phyloP scores from a whole-genome alignment of 2,113 vertebrate species.

The Cyanoderma ruficeps region DNA sequence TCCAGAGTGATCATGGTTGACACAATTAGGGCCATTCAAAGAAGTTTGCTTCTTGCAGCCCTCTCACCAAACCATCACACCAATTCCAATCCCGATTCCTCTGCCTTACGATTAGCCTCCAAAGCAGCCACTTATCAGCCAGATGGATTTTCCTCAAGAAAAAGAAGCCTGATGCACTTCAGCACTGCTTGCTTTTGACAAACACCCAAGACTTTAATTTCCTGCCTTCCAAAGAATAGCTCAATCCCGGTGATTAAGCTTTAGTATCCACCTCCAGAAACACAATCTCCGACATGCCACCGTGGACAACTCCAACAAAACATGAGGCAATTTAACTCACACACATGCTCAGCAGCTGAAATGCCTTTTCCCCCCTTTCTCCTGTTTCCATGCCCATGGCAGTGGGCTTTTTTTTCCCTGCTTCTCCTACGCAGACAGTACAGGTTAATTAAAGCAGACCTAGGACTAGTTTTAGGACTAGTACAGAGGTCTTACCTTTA shows the following conservation, averaged over 20 bases:
- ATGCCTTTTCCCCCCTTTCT: not conserved
- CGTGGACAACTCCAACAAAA: not conserved
- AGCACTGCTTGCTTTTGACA: not conserved
- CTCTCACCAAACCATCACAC: not conserved
- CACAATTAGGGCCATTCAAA: not conserved
- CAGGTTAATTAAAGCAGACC: not conserved
- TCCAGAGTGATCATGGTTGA: fast-evolving
- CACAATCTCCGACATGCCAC: not conserved
- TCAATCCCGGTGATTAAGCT: conserved; percentile 28
- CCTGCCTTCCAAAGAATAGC: conserved; percentile 20
- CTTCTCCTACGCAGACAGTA: not conserved
- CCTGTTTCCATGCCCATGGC: not conserved
- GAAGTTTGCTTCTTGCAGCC: not conserved
- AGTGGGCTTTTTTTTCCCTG: not conserved
- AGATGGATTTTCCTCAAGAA: not conserved
- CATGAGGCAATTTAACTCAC: not conserved
- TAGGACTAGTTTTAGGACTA: not conserved
- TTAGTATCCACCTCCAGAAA: conserved; percentile 1
- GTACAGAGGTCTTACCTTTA: not conserved
- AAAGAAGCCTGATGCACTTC: not conserved
- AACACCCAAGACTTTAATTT: conserved; percentile 20
- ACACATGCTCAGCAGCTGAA: conserved; percentile 34
- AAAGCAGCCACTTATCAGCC: not conserved
- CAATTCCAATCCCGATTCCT: not conserved
- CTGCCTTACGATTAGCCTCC: not conserved